These are phyloP conservation scores for Neomicropteryx cornuta DNA, from an alignment of 1,140 invertebrate genomes.

Conservation along the genomic window DNA sequence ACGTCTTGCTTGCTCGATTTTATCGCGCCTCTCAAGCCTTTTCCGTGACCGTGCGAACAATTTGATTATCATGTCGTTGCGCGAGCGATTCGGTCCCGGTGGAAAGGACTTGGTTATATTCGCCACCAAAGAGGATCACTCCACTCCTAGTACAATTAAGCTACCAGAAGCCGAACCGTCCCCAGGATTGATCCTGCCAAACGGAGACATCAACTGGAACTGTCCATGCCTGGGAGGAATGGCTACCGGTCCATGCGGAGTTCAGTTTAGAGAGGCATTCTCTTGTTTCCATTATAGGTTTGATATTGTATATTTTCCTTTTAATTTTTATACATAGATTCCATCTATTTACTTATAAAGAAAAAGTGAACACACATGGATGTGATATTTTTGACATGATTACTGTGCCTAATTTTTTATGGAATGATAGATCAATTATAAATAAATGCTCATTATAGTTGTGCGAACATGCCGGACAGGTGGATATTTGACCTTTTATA, in stretches of 20 bases:
- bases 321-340: no score
- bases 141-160: slow-evolving; percentile 55
- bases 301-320: no score
- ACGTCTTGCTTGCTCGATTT: slow-evolving; percentile 33
- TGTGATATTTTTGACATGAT: no score
- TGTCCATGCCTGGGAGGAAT: slow-evolving; percentile 94
- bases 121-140: slow-evolving; percentile 68
- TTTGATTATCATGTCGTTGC: slow-evolving; percentile 34
- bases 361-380: no score
- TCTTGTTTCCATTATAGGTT: slow-evolving; percentile 82
- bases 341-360: no score
- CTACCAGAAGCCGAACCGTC: slow-evolving; percentile 61
- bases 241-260: slow-evolving; percentile 89
- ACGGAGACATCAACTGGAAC: slow-evolving; percentile 93
- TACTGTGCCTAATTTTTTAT: no score
- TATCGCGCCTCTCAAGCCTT: slow-evolving; percentile 17
- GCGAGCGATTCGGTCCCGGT: slow-evolving; percentile 33
- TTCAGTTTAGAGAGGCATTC: slow-evolving; percentile 87
- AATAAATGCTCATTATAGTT: no score
- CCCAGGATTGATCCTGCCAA: slow-evolving; percentile 70
- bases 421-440: no score
- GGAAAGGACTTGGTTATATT: slow-evolving; percentile 82
- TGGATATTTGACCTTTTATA: no score
- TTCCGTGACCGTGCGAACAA: slow-evolving; percentile 23
- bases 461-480: no score